Evolutionary conservation across 1,140 invertebrate species (phyloP).

Genomic region (Trichoplusia ni): DNA sequence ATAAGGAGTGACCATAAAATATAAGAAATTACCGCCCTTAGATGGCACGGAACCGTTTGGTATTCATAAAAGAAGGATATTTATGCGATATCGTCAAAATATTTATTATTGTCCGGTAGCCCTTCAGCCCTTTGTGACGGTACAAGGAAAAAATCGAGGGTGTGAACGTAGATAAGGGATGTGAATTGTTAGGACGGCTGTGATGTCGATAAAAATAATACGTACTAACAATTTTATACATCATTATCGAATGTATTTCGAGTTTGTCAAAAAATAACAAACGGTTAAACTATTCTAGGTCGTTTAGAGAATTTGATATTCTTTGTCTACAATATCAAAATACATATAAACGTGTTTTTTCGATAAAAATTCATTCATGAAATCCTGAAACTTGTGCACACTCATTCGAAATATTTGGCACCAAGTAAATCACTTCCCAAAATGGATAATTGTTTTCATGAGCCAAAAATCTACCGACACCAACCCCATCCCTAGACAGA

Average conservation of each 20-base stretch:
- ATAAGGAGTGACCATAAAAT: constrained; percentile 73
- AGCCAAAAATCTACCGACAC: constrained; percentile 39
- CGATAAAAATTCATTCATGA: too few relatives aligned
- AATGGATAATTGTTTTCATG: neutral
- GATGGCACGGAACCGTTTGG: constrained; percentile 66
- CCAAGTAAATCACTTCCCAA: neutral
- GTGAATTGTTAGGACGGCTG: constrained; percentile 34
- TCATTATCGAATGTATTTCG: too few relatives aligned
- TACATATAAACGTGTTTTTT: too few relatives aligned
- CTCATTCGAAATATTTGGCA: too few relatives aligned
- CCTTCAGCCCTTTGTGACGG: constrained; percentile 72
- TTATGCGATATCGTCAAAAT: constrained; percentile 81
- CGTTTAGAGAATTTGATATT: too few relatives aligned
- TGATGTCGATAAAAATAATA: constrained; percentile 19
- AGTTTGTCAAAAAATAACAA: too few relatives aligned
- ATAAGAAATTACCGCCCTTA: constrained; percentile 67
- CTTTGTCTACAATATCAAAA: too few relatives aligned
- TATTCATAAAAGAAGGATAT: constrained; percentile 80
- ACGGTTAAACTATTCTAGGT: too few relatives aligned
- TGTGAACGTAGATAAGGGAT: constrained; percentile 63
- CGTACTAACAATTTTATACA: too few relatives aligned
- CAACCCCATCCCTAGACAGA: constrained; percentile 44
- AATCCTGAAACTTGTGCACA: too few relatives aligned
- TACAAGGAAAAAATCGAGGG: constrained; percentile 71
- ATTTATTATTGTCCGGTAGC: constrained; percentile 79